A percentile compares a stretch with the other conserved stretches of the same genome.
Evolutionary conservation across 2,888 invertebrate species (phyloP).

Genomic region (Eristalis intricaria): DNA sequence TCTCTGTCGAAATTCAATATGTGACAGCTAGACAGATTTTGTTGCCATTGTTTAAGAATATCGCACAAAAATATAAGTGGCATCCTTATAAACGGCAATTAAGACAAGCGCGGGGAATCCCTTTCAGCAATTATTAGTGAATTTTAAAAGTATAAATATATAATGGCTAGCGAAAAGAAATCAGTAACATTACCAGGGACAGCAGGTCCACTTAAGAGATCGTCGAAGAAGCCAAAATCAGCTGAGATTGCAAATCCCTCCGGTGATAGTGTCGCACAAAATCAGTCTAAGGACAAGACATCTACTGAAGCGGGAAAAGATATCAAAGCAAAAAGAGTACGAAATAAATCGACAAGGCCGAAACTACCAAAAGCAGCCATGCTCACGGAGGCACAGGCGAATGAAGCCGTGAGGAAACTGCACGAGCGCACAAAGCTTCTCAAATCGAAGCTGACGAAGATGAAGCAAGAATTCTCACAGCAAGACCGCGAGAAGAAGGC

Average conservation of each 20-base stretch:
- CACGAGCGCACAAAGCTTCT: slow-evolving; percentile 37
- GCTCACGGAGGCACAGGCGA: not conserved
- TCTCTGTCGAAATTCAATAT: not conserved
- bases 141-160: not conserved
- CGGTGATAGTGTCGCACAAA: not conserved
- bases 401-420: not conserved
- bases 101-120: not conserved
- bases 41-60: not conserved
- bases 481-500: not conserved
- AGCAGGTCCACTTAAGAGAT: not conserved
- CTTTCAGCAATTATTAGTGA: not conserved
- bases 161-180: not conserved
- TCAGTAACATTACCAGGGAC: not conserved
- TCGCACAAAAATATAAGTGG: not conserved
- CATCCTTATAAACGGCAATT: not conserved
- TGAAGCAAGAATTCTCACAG: not conserved
- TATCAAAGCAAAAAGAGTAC: not conserved
- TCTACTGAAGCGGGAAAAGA: not conserved
- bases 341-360: not conserved
- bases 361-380: not conserved
- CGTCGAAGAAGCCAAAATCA: not conserved
- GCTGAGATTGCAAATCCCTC: not conserved
- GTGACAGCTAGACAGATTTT: not conserved
- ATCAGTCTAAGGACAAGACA: not conserved
- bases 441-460: not conserved